Conservation (phyloP, 30 jellyfish, hydroid and myxozoan species). For the Cassiopea andromeda region DNA sequence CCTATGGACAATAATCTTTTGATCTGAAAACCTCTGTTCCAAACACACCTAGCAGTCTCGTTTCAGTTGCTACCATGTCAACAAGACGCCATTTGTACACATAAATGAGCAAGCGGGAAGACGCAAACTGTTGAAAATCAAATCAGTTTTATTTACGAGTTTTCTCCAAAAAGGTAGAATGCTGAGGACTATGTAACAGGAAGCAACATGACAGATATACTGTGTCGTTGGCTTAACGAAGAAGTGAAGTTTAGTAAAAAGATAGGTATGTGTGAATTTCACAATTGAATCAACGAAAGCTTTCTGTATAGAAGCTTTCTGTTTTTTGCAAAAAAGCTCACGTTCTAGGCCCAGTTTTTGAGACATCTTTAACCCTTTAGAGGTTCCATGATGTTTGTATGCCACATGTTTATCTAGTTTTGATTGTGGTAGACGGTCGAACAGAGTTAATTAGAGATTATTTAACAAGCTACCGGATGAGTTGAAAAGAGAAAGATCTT, state of each 20-base stretch:
- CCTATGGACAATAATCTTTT: neutral
- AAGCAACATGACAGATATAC: slow-evolving; percentile 89
- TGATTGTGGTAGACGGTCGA: too few relatives aligned
- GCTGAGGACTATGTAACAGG: neutral
- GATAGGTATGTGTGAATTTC: slow-evolving; percentile 63
- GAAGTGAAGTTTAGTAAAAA: slow-evolving; percentile 78
- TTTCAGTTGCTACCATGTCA: slow-evolving; percentile 43
- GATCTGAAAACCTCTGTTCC: slow-evolving; percentile 3
- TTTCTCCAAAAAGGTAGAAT: neutral
- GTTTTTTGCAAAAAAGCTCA: too few relatives aligned
- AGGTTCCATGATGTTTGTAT: too few relatives aligned
- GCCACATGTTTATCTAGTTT: too few relatives aligned
- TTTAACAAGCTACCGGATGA: too few relatives aligned
- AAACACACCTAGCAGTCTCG: neutral
- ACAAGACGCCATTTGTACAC: slow-evolving; percentile 28
- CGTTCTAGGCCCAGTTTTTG: too few relatives aligned
- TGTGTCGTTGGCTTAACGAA: slow-evolving; percentile 92
- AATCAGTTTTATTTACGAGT: neutral
- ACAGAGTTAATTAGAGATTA: too few relatives aligned
- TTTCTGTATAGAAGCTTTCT: too few relatives aligned
- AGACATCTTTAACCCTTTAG: too few relatives aligned
- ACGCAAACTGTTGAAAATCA: neutral
- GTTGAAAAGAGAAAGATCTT: too few relatives aligned
- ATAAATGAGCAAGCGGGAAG: slow-evolving; percentile 16
- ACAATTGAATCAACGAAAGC: too few relatives aligned